phyloP scores from a whole-genome alignment of 1,140 invertebrate genomes.

The Bombus sylvicola region DNA sequence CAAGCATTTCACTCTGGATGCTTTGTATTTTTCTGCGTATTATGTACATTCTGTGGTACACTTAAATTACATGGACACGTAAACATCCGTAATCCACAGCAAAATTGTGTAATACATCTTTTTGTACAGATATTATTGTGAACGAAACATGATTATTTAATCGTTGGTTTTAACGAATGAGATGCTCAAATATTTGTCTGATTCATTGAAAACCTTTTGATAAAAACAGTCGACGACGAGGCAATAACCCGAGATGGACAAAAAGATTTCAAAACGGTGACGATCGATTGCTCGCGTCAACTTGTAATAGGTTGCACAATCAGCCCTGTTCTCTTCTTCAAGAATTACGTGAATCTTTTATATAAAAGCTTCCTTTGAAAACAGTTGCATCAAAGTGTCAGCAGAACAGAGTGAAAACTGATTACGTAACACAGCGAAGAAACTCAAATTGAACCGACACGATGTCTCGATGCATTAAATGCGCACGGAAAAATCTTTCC shows the following conservation, averaged over 20 bases:
- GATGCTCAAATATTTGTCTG: too few relatives aligned
- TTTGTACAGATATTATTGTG: too few relatives aligned
- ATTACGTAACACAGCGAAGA: conserved; percentile 2
- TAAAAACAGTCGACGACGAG: not conserved
- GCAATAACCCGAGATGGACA: not conserved
- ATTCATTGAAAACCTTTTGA: not conserved
- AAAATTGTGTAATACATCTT: too few relatives aligned
- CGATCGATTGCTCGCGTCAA: conserved; percentile 13
- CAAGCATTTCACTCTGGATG: too few relatives aligned
- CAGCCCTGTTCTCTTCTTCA: not conserved
- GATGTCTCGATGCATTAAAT: not conserved
- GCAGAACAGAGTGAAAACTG: conserved; percentile 11
- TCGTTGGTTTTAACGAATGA: not conserved
- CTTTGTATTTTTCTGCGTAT: too few relatives aligned
- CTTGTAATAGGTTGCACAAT: conserved; percentile 13
- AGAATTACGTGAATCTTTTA: conserved; percentile 44
- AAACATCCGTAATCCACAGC: too few relatives aligned
- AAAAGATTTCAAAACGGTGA: not conserved
- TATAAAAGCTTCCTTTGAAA: conserved; percentile 21
- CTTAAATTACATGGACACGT: too few relatives aligned
- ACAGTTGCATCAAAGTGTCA: conserved; percentile 17
- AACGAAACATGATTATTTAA: too few relatives aligned
- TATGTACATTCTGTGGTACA: too few relatives aligned
- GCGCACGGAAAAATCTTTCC: not conserved
- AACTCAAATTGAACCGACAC: not conserved